A percentile compares a stretch with the other conserved stretches of the same genome.
These are phyloP conservation scores for Malurus cyaneus DNA, from an alignment of 2,113 vertebrate species.

Conservation along the genomic window DNA sequence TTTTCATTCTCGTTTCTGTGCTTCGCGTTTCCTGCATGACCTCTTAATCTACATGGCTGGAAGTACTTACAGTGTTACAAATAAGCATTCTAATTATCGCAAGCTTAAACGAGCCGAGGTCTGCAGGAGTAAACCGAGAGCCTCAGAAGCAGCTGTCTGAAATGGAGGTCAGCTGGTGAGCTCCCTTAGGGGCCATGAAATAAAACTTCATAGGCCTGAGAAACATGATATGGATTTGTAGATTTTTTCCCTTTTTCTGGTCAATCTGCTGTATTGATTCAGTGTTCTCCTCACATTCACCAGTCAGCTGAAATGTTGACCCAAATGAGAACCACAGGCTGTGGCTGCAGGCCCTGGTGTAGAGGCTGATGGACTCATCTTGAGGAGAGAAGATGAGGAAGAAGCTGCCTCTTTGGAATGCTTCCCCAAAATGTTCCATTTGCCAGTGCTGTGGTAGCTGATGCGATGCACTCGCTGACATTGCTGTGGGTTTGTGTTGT, in stretches of 20 bases:
- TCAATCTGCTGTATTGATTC: neutral
- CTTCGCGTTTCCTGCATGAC: neutral
- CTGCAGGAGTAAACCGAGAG: neutral
- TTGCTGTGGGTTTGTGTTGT: neutral
- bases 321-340: neutral
- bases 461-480: accelerated
- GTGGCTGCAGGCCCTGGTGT: neutral
- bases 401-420: neutral
- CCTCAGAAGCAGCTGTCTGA: neutral
- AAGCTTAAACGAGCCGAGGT: neutral
- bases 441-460: neutral
- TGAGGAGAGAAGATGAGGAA: neutral
- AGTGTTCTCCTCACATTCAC: neutral
- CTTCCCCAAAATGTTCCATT: accelerated
- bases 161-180: neutral
- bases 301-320: neutral
- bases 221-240: accelerated
- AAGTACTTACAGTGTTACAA: neutral
- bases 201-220: neutral
- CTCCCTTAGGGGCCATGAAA: neutral
- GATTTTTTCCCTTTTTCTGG: neutral
- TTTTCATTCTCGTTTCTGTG: neutral
- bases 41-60: neutral
- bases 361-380: neutral
- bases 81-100: conserved; percentile 1